Evolutionary conservation across 1,140 invertebrate species (phyloP).

Genomic region (Leptoteleia sp.): DNA sequence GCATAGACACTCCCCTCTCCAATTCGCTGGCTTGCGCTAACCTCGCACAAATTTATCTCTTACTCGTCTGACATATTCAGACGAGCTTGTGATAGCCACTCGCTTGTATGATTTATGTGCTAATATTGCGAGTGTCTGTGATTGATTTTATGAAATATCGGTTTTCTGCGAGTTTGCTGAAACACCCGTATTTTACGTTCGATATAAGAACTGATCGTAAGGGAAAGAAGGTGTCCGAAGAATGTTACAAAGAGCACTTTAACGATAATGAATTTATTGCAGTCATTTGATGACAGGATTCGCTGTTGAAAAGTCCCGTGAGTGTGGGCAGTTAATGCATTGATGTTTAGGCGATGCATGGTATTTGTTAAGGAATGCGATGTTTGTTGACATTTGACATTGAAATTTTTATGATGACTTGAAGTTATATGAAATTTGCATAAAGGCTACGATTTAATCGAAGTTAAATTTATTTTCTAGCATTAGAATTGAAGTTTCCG

Average conservation of each 20-base stretch:
- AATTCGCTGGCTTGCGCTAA: constrained; percentile 47
- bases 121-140: constrained; percentile 61
- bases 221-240: constrained; percentile 4
- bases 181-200: constrained; percentile 46
- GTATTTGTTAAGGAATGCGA: constrained; percentile 1
- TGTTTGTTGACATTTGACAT: constrained; percentile 28
- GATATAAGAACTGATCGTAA: constrained; percentile 16
- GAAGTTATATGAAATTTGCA: no score
- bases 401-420: background rate
- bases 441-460: no score
- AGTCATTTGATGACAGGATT: constrained; percentile 20
- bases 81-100: constrained; percentile 65
- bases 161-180: constrained; percentile 53
- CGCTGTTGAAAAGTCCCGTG: background rate
- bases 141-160: constrained; percentile 67
- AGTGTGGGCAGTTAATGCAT: constrained; percentile 14
- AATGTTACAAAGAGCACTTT: constrained; percentile 13
- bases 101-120: constrained; percentile 66
- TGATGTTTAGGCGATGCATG: no score
- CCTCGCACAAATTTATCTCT: constrained; percentile 67
- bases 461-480: no score
- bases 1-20: constrained; percentile 64
- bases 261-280: constrained; percentile 45
- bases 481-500: no score
- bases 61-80: constrained; percentile 67